Evolutionary conservation across 2,797 vertebrate genomes (phyloP), one percentile per base, ranked within the genome.

Genomic region (Danio aesculapii): DNA sequence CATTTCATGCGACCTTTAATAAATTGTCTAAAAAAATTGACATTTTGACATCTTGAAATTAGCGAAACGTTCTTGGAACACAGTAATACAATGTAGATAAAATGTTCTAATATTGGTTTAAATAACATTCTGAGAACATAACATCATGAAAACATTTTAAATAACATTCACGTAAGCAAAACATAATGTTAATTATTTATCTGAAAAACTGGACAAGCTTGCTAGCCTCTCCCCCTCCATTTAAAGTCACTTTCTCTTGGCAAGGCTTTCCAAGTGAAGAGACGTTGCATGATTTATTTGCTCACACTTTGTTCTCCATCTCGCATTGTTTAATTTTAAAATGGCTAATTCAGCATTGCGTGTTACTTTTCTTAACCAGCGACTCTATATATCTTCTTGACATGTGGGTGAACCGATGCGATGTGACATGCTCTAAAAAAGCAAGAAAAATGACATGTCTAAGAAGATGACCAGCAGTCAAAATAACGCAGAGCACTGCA

Each of bases 381-480:
- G 52, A 86, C 49, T 69, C 43, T 46, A 55, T 77, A 72, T 68
- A 44, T 69, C 4, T 39, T 71, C 10, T 62, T 7, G 19, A 44
- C 55, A 72, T 46, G n/a, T 68, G 61, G 52, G 16, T 49, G 17
- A 77, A 63, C 71, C 46, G 43, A 41, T 4, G 5, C 9, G 41
- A 69, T 68, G 49, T 70, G 64, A 70, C 14, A 53, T n/a, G 5
- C 12, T 73, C 82, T 75, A 74, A 83, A 89, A 89, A 85, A 57
- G 71, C 77, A 88, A 61, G 85, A 86, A 75, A 87, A 90, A 81
- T 84, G 78, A 46, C 43, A 16, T 71, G 59, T 86, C 79, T 83
- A 90, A 87, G 69, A 87, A 90, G 82, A 90, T 88, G 87, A 89
- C 84, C 89, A 88, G 74, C 79, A 75, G 86, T 91, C 82, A 89